Base-by-base conservation (phyloP, 2,888 invertebrate species). In the Cryptocephalus moraei region DNA sequence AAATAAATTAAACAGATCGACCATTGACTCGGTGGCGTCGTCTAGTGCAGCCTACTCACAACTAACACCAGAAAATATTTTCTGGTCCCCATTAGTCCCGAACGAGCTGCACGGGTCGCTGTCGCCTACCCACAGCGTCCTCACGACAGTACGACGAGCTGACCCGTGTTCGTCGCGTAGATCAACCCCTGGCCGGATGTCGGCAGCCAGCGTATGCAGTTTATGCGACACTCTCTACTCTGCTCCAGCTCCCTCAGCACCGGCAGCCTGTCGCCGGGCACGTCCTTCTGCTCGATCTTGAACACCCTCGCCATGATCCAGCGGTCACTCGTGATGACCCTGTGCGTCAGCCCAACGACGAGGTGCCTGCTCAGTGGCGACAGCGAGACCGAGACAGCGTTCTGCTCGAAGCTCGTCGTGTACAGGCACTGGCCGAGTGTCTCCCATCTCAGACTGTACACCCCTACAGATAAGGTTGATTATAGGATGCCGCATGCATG, bases 131-230 rank as follows among this genome's bases (percentile, higher is more conserved):
- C n/a, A n/a, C n/a, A n/a, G n/a, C n/a, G n/a, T n/a, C n/a, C 22
- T 33, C 13, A 43, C 10, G 43, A 43, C 9, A 43, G 33, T 9
- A 43, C 36, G 62, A 81, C 81, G 53, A 91, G 76, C 62, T 87
- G 84, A 45, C 91, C 91, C 12, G 84, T 82, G 66, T 88, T 91
- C 56, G 90, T 91, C 14, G 88, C 90, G 68, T 88, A 91, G 43
- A 89, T 84, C 47, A 91, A 76, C 1, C 91, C 91, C 64, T 89
- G 86, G 0, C 91, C 91, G 0, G 88, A 80, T 41, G 79, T 78
- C 0, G 90, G 90, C 46, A 88, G 78, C 90, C 90, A 91, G 46
- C 86, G 76, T 45, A 89, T 84, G 60, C 89, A 89, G 73, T 91
- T 91, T 41, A 90, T 77, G 40, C 72, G 75, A 43, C 57, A 60